Conservation (phyloP, 2,113 vertebrate genomes). For the Larimichthys crocea region DNA sequence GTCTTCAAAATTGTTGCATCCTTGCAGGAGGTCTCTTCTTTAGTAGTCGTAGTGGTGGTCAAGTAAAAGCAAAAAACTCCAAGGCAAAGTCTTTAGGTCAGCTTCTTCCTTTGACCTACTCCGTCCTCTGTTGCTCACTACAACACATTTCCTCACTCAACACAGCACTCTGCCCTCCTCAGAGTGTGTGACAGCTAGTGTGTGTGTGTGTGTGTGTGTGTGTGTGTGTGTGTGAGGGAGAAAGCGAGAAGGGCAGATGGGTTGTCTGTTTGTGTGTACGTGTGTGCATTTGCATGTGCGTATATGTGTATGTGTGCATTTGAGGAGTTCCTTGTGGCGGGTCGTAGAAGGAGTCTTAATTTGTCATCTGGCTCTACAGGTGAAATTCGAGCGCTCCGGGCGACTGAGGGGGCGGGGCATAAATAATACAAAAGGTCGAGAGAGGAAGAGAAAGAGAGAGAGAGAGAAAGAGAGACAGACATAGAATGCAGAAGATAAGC, state of each 20-base stretch:
- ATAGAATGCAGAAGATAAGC: conserved; percentile 38
- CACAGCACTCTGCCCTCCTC: conserved; percentile 62
- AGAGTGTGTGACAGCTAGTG: conserved; percentile 51
- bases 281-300: conserved; percentile 10
- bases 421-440: conserved; percentile 80
- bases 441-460: conserved; percentile 50
- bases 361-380: conserved; percentile 80
- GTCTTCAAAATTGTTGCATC: conserved; percentile 38
- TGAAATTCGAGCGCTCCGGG: conserved; percentile 73
- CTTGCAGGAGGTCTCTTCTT: conserved; percentile 45
- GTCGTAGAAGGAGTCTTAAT: conserved; percentile 79
- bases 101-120: conserved; percentile 61
- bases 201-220: conserved; percentile 17
- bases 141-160: conserved; percentile 66
- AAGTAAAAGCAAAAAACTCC: background rate
- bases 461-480: conserved; percentile 35
- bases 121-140: conserved; percentile 59
- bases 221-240: conserved; percentile 13
- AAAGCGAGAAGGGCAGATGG: conserved; percentile 36
- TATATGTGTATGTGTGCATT: conserved; percentile 40
- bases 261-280: conserved; percentile 31
- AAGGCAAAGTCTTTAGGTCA: conserved; percentile 38
- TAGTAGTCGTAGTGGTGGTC: background rate
- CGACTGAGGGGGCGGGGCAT: conserved; percentile 78
- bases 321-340: conserved; percentile 63